Base-by-base conservation (phyloP, 2,113 vertebrate genomes). In the Stegastes partitus region DNA sequence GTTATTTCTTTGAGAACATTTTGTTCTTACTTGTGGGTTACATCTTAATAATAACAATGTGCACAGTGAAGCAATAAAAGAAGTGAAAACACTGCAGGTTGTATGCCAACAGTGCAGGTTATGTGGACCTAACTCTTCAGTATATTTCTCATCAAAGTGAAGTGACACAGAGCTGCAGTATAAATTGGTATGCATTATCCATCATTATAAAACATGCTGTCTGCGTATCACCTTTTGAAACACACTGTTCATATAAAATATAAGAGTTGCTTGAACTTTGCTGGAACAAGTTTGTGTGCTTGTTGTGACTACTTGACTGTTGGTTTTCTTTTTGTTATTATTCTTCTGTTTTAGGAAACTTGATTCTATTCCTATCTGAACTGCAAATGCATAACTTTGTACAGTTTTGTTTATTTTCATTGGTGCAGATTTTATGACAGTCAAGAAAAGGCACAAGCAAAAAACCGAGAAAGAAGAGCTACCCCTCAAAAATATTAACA, bases 401-500 rank as follows among this genome's bases (percentile, higher is more conserved):
- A 28, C 15, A 18, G 37, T 67, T 51, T 42, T 42, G 31, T 31
- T 51, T 34, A 51, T 75, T 42, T 62, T 63, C 18, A 25, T 18
- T 26, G 22, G 3, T 15, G 71, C 15, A 39, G n/a, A 39, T 62
- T 11, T 18, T 0, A n/a, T 42, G 15, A 15, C 12, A 62, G 11
- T 51, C 4, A 28, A 12, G 26, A 14, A 28, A 18, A 51, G 51
- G 16, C 11, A 5, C 31, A 50, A 19, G n/a, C 0, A 6, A 14
- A 59, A 45, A 59, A 31, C 16, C 21, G 22, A 39, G 2, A 3
- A 42, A 28, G 28, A 28, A 26, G 62, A 67, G 15, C 73, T 25
- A 59, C 16, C 23, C 8, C 7, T 1, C 42, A 55, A 75, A 72
- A 71, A 68, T 57, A 63, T 61, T 42, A 69, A 62, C 4, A 18